Evolutionary conservation across 92 coral and sea anemone genomes (phyloP).

Genomic region (Porites evermanni): DNA sequence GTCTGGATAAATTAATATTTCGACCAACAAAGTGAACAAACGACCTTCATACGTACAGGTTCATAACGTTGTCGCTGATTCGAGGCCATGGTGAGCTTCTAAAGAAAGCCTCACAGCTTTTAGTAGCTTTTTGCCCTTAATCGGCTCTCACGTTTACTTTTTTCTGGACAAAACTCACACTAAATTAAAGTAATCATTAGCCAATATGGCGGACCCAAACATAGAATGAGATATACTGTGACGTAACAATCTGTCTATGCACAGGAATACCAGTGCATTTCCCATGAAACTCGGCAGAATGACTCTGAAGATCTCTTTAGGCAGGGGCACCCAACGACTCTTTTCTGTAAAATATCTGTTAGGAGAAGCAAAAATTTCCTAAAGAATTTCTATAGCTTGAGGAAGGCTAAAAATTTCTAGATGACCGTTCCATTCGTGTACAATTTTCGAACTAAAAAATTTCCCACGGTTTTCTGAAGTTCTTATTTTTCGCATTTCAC

Average conservation of each 20-base stretch:
- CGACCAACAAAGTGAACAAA: slow-evolving; percentile 1
- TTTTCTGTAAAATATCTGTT: too few relatives aligned
- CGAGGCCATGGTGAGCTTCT: slow-evolving; percentile 61
- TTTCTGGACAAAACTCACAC: neutral
- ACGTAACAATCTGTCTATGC: slow-evolving; percentile 13
- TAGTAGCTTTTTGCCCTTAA: neutral
- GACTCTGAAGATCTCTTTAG: too few relatives aligned
- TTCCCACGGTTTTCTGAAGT: too few relatives aligned
- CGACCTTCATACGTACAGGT: slow-evolving; percentile 58
- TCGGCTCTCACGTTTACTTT: neutral
- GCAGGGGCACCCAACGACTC: too few relatives aligned
- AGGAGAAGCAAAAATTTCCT: too few relatives aligned
- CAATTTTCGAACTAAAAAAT: too few relatives aligned
- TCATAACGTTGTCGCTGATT: slow-evolving; percentile 61
- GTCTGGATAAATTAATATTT: neutral
- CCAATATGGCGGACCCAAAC: slow-evolving; percentile 26
- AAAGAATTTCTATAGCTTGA: too few relatives aligned
- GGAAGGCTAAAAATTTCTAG: too few relatives aligned
- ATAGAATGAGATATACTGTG: slow-evolving; percentile 1
- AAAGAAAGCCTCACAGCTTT: slow-evolving; percentile 33
- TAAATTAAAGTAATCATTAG: neutral
- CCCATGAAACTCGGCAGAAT: neutral
- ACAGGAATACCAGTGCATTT: neutral
- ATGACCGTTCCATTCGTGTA: too few relatives aligned
- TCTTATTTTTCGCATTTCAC: too few relatives aligned